Conservation (phyloP, 2,797 vertebrate species). For the Diplodus sargus region DNA sequence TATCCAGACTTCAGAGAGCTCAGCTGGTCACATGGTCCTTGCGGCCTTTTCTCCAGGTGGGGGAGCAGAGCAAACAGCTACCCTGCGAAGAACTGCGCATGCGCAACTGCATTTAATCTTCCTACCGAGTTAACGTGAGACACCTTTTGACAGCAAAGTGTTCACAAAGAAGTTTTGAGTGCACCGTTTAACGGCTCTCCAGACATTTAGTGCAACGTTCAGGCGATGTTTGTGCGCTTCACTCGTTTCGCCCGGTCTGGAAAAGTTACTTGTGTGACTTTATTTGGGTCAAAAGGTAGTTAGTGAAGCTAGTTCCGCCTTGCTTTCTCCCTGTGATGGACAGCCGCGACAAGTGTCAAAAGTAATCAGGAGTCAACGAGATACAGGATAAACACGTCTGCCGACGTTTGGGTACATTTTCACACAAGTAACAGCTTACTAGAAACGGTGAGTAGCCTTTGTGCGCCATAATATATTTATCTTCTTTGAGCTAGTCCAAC, state of each 20-base stretch:
- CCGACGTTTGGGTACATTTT: conserved; percentile 5
- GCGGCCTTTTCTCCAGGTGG: conserved; percentile 15
- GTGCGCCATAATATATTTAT: fast-evolving
- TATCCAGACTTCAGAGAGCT: no score
- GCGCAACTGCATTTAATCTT: conserved; percentile 64
- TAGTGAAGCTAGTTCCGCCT: conserved; percentile 72
- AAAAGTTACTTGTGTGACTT: conserved; percentile 39
- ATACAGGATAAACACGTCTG: conserved; percentile 1
- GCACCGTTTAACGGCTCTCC: background rate
- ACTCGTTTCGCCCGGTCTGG: fast-evolving
- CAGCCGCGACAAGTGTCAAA: conserved; percentile 69
- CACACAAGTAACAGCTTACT: no score
- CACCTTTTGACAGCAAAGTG: conserved; percentile 45
- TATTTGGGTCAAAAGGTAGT: conserved; percentile 33
- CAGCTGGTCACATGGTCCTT: conserved; percentile 40
- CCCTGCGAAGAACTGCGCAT: conserved; percentile 45
- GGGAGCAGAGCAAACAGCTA: background rate
- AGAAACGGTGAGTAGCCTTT: conserved; percentile 45
- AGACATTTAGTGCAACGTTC: fast-evolving
- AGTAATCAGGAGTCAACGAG: conserved; percentile 43
- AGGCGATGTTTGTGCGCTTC: fast-evolving
- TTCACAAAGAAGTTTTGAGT: conserved; percentile 29
- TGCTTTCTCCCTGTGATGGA: conserved; percentile 46
- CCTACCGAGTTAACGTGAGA: conserved; percentile 34
- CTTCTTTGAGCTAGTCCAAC: background rate